Percentiles rank a stretch among this genome's conserved stretches.
Evolutionary conservation across 2,797 vertebrate species (phyloP).

Genomic region (Artibeus lituratus): DNA sequence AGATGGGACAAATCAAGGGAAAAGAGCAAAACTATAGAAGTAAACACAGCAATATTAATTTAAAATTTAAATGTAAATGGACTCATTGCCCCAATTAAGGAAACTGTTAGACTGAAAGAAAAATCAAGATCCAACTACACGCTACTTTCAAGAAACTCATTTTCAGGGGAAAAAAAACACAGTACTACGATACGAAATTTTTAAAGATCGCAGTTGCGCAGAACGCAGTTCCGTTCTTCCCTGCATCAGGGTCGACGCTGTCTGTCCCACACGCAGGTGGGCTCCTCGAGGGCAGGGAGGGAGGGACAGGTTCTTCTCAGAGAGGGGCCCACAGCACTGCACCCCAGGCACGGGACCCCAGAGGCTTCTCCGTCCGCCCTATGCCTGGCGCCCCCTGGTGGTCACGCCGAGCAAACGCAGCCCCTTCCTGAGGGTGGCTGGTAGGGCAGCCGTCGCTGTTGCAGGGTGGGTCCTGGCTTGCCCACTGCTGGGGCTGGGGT

Average conservation of each 20-base stretch:
- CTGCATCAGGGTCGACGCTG: neutral
- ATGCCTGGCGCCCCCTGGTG: neutral
- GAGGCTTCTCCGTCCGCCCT: rapidly evolving
- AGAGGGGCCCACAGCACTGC: rapidly evolving
- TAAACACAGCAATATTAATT: neutral
- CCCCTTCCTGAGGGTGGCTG: neutral
- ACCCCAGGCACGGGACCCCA: rapidly evolving
- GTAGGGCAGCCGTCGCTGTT: neutral
- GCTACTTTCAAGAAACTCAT: neutral
- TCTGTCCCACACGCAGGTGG: neutral
- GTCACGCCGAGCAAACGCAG: neutral
- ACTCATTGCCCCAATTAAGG: neutral
- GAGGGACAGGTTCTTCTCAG: neutral
- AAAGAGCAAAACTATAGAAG: neutral
- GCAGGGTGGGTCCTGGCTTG: neutral
- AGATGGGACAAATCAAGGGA: neutral
- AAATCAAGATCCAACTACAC: neutral
- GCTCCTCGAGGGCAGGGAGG: neutral
- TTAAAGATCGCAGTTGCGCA: neutral
- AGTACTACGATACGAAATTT: neutral
- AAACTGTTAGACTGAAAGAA: neutral
- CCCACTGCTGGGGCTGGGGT: rapidly evolving
- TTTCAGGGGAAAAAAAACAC: neutral
- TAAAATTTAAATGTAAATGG: neutral
- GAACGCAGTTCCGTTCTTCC: neutral